phyloP scores from a whole-genome alignment of 2,113 vertebrate species.

The Peromyscus californicus region DNA sequence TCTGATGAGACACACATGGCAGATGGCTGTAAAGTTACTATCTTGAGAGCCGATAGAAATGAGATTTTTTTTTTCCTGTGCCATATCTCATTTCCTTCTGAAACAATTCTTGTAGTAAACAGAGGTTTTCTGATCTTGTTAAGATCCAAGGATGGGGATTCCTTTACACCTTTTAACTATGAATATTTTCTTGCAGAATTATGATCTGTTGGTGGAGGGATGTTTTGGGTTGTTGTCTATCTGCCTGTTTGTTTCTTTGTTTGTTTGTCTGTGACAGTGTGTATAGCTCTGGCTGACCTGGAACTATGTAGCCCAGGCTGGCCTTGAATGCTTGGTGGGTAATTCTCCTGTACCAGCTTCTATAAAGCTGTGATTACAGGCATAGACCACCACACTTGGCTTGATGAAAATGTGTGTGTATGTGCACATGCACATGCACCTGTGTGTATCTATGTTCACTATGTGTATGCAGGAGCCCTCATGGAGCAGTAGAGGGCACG shows the following conservation, averaged over 20 bases:
- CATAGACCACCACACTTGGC: too few species aligned
- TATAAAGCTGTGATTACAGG: background rate
- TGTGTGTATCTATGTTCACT: background rate
- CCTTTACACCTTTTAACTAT: conserved; percentile 48
- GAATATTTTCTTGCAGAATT: conserved; percentile 59
- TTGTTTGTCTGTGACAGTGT: background rate
- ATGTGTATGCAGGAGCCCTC: background rate
- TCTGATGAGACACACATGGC: conserved; percentile 68
- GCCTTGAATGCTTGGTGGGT: background rate
- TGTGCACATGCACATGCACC: too few species aligned
- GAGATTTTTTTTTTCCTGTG: conserved; percentile 62
- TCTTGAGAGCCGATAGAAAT: conserved; percentile 76
- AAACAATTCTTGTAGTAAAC: conserved; percentile 81
- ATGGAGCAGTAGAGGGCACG: background rate
- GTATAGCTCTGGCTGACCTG: background rate
- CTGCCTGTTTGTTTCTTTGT: background rate
- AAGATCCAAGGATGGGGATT: conserved; percentile 59
- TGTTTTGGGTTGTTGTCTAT: background rate
- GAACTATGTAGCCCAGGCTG: background rate
- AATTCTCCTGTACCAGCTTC: background rate
- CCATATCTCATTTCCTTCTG: conserved; percentile 77
- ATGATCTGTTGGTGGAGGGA: background rate
- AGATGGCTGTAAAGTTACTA: conserved; percentile 78
- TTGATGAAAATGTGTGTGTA: background rate
- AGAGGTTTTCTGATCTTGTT: conserved; percentile 80